These are phyloP conservation scores for Drosophila cognata DNA, from an alignment of 2,888 invertebrate species.

Conservation along the genomic window DNA sequence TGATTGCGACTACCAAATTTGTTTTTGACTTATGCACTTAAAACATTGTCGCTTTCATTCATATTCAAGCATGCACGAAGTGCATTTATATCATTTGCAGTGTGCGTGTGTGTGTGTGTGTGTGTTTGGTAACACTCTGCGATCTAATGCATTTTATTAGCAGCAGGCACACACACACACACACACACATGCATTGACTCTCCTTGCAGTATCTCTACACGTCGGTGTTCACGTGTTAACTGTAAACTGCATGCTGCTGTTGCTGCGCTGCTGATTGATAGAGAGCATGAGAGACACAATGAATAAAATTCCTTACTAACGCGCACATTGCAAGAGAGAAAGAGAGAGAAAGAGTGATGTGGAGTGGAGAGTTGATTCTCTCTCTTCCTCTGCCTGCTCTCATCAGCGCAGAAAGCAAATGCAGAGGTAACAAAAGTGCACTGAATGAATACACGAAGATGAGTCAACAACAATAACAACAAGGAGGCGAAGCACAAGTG, in stretches of 20 bases:
- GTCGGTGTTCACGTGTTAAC: slow-evolving; percentile 70
- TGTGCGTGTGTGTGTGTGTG: not conserved
- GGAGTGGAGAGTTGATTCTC: not conserved
- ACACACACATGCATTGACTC: slow-evolving; percentile 4
- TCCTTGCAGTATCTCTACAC: slow-evolving; percentile 40
- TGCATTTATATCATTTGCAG: slow-evolving; percentile 5
- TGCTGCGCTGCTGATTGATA: slow-evolving; percentile 38
- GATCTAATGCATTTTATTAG: slow-evolving; percentile 38
- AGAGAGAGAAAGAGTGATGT: slow-evolving; percentile 14
- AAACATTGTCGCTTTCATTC: slow-evolving; percentile 61
- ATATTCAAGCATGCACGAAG: slow-evolving; percentile 10
- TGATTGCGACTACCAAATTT: slow-evolving; percentile 18
- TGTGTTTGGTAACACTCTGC: slow-evolving; percentile 45
- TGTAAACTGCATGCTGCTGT: slow-evolving; percentile 49
- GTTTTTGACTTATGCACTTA: slow-evolving; percentile 34
- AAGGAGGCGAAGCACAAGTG: slow-evolving; percentile 10
- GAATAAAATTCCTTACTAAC: slow-evolving; percentile 32
- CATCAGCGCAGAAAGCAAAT: slow-evolving; percentile 7
- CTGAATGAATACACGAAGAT: slow-evolving; percentile 43
- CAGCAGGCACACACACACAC: slow-evolving; percentile 3
- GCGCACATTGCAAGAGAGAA: slow-evolving; percentile 12
- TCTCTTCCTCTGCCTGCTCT: not conserved
- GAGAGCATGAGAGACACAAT: slow-evolving; percentile 34
- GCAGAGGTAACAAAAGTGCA: slow-evolving; percentile 16
- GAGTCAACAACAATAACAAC: slow-evolving; percentile 23